Percentiles rank a stretch among this genome's conserved stretches.
phyloP scores from a whole-genome alignment of 2,888 invertebrate species.

The Melipona bicolor region DNA sequence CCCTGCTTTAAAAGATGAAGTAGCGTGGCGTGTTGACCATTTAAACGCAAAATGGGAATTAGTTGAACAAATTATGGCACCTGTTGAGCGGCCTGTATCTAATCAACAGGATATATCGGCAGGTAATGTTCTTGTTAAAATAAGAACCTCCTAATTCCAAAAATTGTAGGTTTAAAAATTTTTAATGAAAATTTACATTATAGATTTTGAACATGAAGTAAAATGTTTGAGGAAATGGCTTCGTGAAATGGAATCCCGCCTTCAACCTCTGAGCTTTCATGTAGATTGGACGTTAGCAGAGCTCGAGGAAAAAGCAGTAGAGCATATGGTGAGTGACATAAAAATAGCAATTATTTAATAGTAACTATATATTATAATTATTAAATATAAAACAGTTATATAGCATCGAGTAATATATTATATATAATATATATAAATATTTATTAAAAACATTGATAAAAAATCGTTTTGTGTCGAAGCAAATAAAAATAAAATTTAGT shows the following conservation, averaged over 20 bases:
- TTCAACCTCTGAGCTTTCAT: constrained; percentile 90
- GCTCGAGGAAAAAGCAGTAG: constrained; percentile 90
- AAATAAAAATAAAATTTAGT: neutral
- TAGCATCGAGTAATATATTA: neutral
- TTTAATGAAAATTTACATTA: constrained; percentile 51
- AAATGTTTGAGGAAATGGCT: constrained; percentile 93
- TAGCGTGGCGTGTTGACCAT: constrained; percentile 90
- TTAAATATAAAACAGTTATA: neutral
- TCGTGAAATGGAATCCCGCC: constrained; percentile 92
- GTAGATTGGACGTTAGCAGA: constrained; percentile 90
- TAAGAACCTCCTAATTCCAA: neutral
- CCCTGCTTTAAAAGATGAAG: constrained; percentile 88
- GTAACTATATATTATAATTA: neutral
- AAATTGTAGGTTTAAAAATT: too few species aligned
- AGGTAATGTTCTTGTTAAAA: constrained; percentile 72
- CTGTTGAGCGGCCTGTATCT: constrained; percentile 84
- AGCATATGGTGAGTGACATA: constrained; percentile 91
- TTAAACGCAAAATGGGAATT: constrained; percentile 93
- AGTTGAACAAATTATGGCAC: constrained; percentile 89
- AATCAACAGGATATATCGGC: constrained; percentile 82
- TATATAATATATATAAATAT: neutral
- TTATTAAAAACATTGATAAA: neutral
- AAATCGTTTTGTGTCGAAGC: neutral
- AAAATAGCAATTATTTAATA: constrained; percentile 2
- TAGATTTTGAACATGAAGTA: constrained; percentile 91